phyloP scores from a whole-genome alignment of 2,797 vertebrate genomes.

The Arvicola amphibius region DNA sequence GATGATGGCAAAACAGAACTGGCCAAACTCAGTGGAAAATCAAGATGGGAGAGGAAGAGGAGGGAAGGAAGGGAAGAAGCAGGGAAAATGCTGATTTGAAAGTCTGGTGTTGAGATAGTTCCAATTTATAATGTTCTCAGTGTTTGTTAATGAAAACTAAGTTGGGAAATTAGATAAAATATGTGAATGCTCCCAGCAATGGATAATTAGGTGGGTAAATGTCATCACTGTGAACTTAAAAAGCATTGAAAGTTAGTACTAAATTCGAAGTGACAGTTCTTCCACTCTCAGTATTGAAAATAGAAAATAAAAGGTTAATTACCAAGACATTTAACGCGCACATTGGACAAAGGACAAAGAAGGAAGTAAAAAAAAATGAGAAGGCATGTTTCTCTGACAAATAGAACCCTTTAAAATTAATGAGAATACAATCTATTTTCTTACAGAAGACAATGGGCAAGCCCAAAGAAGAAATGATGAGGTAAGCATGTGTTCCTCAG shows the following conservation, averaged over 20 bases:
- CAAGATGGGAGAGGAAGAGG: not conserved
- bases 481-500: not conserved
- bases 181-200: not conserved
- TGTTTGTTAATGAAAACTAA: not conserved
- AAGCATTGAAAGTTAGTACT: not conserved
- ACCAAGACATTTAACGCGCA: not conserved
- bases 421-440: not conserved
- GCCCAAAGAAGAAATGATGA: not conserved
- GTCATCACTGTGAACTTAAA: not conserved
- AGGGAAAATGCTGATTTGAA: not conserved
- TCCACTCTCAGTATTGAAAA: not conserved
- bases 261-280: not conserved
- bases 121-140: constrained; percentile 12
- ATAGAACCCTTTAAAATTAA: not conserved
- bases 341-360: not conserved
- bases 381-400: not conserved
- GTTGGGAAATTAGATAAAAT: not conserved
- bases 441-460: not conserved
- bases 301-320: not conserved
- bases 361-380: not conserved
- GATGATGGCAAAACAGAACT: not conserved
- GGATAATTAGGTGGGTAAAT: not conserved
- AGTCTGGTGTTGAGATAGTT: not conserved
- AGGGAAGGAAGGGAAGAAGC: not conserved
- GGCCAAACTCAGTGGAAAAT: constrained; percentile 7